phyloP scores from a whole-genome alignment of 2,888 invertebrate genomes.

The Ariolimax columbianus region DNA sequence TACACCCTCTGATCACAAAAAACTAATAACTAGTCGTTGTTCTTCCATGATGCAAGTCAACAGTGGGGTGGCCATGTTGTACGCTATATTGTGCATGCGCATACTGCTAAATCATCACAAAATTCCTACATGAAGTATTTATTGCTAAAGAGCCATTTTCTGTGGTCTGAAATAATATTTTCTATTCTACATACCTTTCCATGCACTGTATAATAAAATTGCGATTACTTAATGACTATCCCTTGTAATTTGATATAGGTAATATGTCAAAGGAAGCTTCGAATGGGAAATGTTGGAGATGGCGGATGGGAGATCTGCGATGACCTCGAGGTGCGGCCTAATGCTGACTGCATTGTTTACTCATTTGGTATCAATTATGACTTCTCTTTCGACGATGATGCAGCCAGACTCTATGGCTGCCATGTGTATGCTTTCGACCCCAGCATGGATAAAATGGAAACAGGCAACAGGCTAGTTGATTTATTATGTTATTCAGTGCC shows the following conservation, averaged over 20 bases:
- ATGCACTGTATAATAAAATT: too few species aligned
- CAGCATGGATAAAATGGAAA: constrained; percentile 32
- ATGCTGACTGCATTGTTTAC: constrained; percentile 47
- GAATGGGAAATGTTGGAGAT: constrained; percentile 49
- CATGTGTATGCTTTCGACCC: constrained; percentile 51
- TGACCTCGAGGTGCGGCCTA: constrained; percentile 46
- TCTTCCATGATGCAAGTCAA: too few species aligned
- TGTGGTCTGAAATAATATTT: too few species aligned
- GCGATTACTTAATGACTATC: too few species aligned
- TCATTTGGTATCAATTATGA: constrained; percentile 54
- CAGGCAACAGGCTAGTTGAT: constrained; percentile 12
- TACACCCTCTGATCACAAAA: too few species aligned
- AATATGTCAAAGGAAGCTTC: constrained; percentile 46
- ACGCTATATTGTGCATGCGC: too few species aligned
- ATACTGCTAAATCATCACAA: too few species aligned
- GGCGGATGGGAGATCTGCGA: constrained; percentile 56
- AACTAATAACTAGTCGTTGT: too few species aligned
- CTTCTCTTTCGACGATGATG: constrained; percentile 51
- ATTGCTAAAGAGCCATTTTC: too few species aligned
- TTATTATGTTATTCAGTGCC: neutral
- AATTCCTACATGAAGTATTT: too few species aligned
- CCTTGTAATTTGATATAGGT: neutral
- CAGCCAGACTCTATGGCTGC: constrained; percentile 39
- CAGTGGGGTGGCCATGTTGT: too few species aligned
- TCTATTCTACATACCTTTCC: too few species aligned